Percentiles rank a stretch among this genome's conserved stretches.
Conservation (phyloP, 1,140 invertebrate genomes). For the Lethocerus indicus region DNA sequence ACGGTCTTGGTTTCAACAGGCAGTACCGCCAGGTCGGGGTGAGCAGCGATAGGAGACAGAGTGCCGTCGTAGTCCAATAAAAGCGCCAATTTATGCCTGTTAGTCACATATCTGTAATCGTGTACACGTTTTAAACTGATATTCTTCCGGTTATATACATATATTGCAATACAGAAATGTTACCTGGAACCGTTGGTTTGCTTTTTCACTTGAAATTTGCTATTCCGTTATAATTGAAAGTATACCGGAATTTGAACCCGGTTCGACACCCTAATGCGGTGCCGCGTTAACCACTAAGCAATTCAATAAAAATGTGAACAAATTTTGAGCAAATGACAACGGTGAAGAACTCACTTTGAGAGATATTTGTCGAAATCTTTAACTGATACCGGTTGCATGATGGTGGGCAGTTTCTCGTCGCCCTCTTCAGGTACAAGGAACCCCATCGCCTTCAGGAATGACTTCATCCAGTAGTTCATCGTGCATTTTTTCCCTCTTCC, state of each 20-base stretch:
- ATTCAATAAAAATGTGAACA: too few species aligned
- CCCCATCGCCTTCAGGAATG: slow-evolving; percentile 72
- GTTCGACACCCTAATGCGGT: too few species aligned
- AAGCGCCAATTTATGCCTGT: slow-evolving; percentile 66
- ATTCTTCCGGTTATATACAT: too few species aligned
- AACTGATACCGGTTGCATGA: slow-evolving; percentile 67
- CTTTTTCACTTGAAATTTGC: too few species aligned
- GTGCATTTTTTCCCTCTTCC: slow-evolving; percentile 59
- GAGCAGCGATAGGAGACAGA: slow-evolving; percentile 68
- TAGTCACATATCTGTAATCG: too few species aligned
- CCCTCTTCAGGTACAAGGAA: slow-evolving; percentile 50
- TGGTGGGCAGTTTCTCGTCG: slow-evolving; percentile 60
- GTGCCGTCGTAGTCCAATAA: slow-evolving; percentile 83
- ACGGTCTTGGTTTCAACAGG: slow-evolving; percentile 72
- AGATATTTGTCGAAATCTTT: slow-evolving; percentile 78
- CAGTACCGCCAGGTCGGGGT: slow-evolving; percentile 71
- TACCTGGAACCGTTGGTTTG: too few species aligned
- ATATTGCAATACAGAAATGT: too few species aligned
- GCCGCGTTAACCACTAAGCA: too few species aligned
- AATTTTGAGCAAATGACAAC: too few species aligned
- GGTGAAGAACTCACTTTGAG: slow-evolving; percentile 42
- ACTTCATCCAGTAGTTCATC: slow-evolving; percentile 79
- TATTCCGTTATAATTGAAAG: too few species aligned
- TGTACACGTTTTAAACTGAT: too few species aligned
- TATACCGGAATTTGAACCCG: too few species aligned